These are phyloP conservation scores for Hirudo medicinalis DNA, from an alignment of 1,140 invertebrate species.

Conservation along the genomic window DNA sequence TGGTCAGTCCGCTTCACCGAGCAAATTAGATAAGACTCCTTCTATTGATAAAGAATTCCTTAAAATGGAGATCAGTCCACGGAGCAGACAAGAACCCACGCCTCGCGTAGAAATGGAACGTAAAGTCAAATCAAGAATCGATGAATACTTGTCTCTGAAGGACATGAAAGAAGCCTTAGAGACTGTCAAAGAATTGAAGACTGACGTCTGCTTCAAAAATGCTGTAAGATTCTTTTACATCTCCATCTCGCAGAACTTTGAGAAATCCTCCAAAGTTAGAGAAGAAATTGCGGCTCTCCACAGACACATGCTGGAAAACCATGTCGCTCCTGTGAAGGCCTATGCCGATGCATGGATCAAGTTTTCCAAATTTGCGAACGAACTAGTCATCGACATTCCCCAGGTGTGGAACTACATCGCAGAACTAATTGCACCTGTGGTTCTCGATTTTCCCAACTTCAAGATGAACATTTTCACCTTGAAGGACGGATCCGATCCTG, in stretches of 20 bases:
- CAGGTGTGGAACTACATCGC: conserved; percentile 54
- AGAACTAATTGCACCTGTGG: too few relatives aligned
- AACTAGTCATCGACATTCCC: conserved; percentile 60
- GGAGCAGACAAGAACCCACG: too few relatives aligned
- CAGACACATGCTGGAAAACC: conserved; percentile 37
- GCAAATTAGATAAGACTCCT: too few relatives aligned
- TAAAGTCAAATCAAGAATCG: neutral
- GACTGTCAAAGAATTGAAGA: conserved; percentile 36
- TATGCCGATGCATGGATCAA: conserved; percentile 42
- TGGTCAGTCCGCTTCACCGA: too few relatives aligned
- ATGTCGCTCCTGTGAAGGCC: conserved; percentile 33
- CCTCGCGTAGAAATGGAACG: neutral
- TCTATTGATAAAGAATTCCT: too few relatives aligned
- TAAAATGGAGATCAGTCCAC: too few relatives aligned
- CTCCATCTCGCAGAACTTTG: conserved; percentile 41
- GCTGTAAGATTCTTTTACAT: conserved; percentile 34
- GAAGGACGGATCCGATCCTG: too few relatives aligned
- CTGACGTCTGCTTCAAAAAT: neutral
- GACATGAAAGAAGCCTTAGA: conserved; percentile 37
- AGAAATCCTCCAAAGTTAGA: conserved; percentile 37
- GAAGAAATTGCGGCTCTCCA: conserved; percentile 39
- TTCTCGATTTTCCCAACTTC: too few relatives aligned
- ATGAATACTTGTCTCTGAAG: neutral
- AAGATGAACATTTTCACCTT: too few relatives aligned
- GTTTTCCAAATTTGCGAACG: conserved; percentile 48